Conservation (phyloP, 2,888 invertebrate species). For the Drosophila multiciliata region DNA sequence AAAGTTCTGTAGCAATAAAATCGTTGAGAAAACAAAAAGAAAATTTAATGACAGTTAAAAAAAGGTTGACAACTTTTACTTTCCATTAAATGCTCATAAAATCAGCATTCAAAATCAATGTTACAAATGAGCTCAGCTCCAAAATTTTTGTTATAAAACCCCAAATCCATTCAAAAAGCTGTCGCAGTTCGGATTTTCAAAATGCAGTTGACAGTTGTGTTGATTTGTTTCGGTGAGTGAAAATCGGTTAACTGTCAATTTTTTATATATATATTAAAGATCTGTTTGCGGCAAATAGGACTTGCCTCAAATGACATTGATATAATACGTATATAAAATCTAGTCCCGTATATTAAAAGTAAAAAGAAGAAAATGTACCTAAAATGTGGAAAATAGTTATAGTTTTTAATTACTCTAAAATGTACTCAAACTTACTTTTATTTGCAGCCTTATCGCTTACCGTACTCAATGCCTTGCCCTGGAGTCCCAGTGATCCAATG, state of each 20-base stretch:
- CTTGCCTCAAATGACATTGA: neutral
- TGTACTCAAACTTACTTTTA: neutral
- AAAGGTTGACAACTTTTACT: conserved; percentile 36
- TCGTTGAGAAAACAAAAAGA: conserved; percentile 11
- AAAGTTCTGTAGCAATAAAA: conserved; percentile 26
- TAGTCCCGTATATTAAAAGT: neutral
- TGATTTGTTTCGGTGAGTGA: conserved; percentile 27
- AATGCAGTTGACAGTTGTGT: conserved; percentile 46
- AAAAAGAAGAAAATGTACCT: neutral
- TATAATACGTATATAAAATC: neutral
- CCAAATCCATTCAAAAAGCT: conserved; percentile 6
- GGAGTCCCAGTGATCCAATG: conserved; percentile 59
- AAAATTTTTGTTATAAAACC: conserved; percentile 44
- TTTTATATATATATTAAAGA: neutral
- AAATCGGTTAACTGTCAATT: neutral
- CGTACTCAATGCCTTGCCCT: conserved; percentile 32
- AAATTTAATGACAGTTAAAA: conserved; percentile 12
- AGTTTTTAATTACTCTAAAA: neutral
- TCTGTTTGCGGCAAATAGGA: neutral
- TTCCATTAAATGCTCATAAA: conserved; percentile 30
- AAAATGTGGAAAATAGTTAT: neutral
- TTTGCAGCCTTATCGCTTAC: conserved; percentile 5
- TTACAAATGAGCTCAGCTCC: neutral
- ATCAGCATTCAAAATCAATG: conserved; percentile 16
- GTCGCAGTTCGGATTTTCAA: conserved; percentile 29